Evolutionary conservation across 1,140 invertebrate species (phyloP).

Genomic region (Ceratina australensis): DNA sequence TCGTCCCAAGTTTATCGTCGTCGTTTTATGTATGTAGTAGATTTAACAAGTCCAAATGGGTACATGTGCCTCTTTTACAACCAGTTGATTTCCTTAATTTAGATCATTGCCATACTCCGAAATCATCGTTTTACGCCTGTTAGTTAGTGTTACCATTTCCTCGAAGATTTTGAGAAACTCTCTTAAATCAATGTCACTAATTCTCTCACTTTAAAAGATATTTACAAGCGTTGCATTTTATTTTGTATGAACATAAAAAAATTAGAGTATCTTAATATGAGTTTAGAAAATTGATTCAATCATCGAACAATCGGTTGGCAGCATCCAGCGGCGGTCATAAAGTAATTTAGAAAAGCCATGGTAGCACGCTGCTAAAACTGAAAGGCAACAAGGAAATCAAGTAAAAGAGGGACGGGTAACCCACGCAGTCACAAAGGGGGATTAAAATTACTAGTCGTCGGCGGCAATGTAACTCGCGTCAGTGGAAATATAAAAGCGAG

Average conservation of each 20-base stretch:
- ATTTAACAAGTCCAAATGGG: constrained; percentile 15
- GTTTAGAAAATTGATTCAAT: too few species aligned
- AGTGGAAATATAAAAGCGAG: constrained; percentile 19
- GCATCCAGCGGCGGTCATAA: too few species aligned
- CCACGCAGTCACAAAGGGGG: not conserved
- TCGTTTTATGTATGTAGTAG: constrained; percentile 15
- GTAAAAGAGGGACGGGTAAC: not conserved
- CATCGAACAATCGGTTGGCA: too few species aligned
- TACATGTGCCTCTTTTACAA: not conserved
- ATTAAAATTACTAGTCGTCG: not conserved
- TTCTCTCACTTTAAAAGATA: too few species aligned
- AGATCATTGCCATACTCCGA: not conserved
- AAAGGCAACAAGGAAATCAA: not conserved
- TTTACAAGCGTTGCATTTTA: too few species aligned
- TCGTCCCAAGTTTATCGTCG: constrained; percentile 6
- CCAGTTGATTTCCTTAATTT: constrained; percentile 4
- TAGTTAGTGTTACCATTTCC: not conserved
- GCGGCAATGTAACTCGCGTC: not conserved
- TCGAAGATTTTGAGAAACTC: constrained; percentile 4
- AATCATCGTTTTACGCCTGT: constrained; percentile 5
- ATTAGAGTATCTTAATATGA: too few species aligned
- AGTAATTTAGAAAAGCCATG: too few species aligned
- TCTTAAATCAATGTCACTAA: not conserved
- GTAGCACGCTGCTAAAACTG: not conserved
- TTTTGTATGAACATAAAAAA: too few species aligned